Percentiles rank a stretch among this genome's conserved stretches.
Conservation (phyloP, 2,888 invertebrate species). For the Parnassius apollo region DNA sequence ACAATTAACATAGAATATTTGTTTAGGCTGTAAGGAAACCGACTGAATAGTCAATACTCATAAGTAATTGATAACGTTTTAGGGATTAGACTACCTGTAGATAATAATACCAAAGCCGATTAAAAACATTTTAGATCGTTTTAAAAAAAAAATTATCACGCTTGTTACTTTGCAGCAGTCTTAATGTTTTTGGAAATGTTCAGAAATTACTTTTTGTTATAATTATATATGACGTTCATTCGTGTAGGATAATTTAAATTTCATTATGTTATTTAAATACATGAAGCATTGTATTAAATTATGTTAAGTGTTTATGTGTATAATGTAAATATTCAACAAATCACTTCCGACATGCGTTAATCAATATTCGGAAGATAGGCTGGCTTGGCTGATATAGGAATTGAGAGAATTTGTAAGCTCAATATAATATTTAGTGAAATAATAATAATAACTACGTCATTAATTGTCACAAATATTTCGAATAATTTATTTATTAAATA, state of each 20-base stretch:
- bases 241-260: conserved; percentile 20
- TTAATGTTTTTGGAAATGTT: too few relatives aligned
- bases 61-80: conserved; percentile 62
- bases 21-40: conserved; percentile 68
- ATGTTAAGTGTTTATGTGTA: conserved; percentile 35
- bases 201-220: too few relatives aligned
- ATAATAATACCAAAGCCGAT: conserved; percentile 10
- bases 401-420: conserved; percentile 76
- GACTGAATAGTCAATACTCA: conserved; percentile 80
- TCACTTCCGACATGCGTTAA: conserved; percentile 43
- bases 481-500: too few relatives aligned
- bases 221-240: background rate
- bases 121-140: conserved; percentile 1
- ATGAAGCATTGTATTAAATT: conserved; percentile 31
- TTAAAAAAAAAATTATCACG: background rate
- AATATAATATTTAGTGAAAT: conserved; percentile 66
- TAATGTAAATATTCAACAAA: conserved; percentile 50
- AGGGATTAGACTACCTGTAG: conserved; percentile 21
- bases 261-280: background rate
- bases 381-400: conserved; percentile 75
- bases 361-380: conserved; percentile 48
- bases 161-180: conserved; percentile 5
- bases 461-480: conserved; percentile 73
- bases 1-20: conserved; percentile 38
- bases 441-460: conserved; percentile 67